Evolutionary conservation across 2,113 vertebrate species (phyloP), one percentile per base, ranked within the genome.

Genomic region (Leptobrachium ailaonicum): DNA sequence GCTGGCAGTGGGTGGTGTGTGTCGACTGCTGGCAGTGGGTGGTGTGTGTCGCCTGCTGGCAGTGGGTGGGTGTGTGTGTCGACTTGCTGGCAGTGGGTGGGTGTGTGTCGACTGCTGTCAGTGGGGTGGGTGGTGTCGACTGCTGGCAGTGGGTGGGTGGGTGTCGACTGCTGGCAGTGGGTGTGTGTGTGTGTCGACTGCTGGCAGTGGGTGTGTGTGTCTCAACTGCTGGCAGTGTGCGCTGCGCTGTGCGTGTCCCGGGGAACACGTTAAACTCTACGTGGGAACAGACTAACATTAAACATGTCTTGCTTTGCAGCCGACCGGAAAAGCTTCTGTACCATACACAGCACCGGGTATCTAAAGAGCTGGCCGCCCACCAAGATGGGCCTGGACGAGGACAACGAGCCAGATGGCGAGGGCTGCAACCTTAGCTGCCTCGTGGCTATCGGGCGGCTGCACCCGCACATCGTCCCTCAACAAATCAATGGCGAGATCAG

Each of bases 271-370:
- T 32, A 32, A 32, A 32, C 20, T 32, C 20, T 32, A 32, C 20
- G 20, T 32, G 20, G 20, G 20, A 32, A 32, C 20, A 32, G 20
- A 32, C 47, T 50, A 50, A 50, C 47, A 1, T 50, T 50, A 50
- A 50, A 50, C 8, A 8, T 50, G 54, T 54, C 86, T 81, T 82
- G 40, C 83, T 66, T 77, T 85, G 32, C 88, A 98, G 97, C 95
- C 42, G 97, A 98, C 88, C 92, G 98, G 72, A 98, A 99, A 91
- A 98, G 97, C 89, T 99, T 98, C 93, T 99, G 98, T 92, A 99
- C 98, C 83, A 99, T 99, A 90, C 98, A 99, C 87, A 98, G 97
- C 88, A 99, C 97, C 5, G 98, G 98, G 80, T 99, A 99, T 88
- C 86, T 99, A 86, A 99, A 99, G 89, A 99, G 97, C 88, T 99